Percentiles rank a stretch among this genome's conserved stretches.
Evolutionary conservation across 2,888 invertebrate genomes (phyloP).

Genomic region (Drosophila paramelanica): DNA sequence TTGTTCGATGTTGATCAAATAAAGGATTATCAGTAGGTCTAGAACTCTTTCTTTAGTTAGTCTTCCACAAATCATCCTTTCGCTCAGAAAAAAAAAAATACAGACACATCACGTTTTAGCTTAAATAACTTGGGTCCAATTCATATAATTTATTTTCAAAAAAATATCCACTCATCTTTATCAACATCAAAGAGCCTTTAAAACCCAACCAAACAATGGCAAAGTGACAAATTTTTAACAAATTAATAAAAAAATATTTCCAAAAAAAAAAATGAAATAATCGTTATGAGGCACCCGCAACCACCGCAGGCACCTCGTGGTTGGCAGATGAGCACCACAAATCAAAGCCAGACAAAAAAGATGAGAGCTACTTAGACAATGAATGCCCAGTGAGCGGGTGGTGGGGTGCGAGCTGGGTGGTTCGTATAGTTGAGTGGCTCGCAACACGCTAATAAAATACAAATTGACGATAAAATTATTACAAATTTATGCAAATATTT

Average conservation of each 20-base stretch:
- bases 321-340: slow-evolving; percentile 64
- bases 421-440: slow-evolving; percentile 54
- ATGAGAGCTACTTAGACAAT: slow-evolving; percentile 41
- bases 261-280: slow-evolving; percentile 55
- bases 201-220: slow-evolving; percentile 40
- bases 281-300: slow-evolving; percentile 38
- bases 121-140: too few species aligned
- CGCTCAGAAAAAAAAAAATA: too few species aligned
- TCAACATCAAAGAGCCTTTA: slow-evolving; percentile 43
- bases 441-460: slow-evolving; percentile 82
- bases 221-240: slow-evolving; percentile 76
- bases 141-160: background rate
- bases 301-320: slow-evolving; percentile 35
- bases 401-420: slow-evolving; percentile 27
- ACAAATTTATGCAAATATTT: slow-evolving; percentile 84
- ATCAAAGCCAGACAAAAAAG: slow-evolving; percentile 58
- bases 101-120: too few species aligned
- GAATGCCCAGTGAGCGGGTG: slow-evolving; percentile 11
- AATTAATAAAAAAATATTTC: slow-evolving; percentile 72
- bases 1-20: slow-evolving; percentile 8
- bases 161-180: slow-evolving; percentile 42
- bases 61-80: too few species aligned
- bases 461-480: slow-evolving; percentile 83
- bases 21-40: slow-evolving; percentile 1
- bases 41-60: background rate